A percentile compares a stretch with the other conserved stretches of the same genome.
Evolutionary conservation across 2,113 vertebrate genomes (phyloP).

Genomic region (Coreoperca whiteheadi): DNA sequence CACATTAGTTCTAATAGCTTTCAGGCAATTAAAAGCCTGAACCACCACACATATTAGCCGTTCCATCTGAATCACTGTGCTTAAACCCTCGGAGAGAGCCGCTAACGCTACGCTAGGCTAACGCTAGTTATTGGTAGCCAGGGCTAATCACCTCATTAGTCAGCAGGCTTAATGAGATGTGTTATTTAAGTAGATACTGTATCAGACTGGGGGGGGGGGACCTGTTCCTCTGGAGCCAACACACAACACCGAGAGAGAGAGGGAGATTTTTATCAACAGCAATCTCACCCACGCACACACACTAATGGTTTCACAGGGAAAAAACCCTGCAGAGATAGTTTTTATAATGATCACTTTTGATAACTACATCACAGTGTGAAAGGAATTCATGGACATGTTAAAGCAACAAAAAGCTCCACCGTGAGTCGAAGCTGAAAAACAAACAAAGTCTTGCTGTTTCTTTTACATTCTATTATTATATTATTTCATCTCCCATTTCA

Average conservation of each 20-base stretch:
- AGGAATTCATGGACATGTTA: neutral
- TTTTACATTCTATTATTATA: no score
- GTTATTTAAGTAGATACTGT: slow-evolving; percentile 72
- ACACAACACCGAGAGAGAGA: slow-evolving; percentile 1
- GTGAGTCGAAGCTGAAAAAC: neutral
- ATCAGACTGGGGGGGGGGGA: slow-evolving; percentile 35
- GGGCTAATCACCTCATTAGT: slow-evolving; percentile 80
- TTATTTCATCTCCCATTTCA: slow-evolving; percentile 2
- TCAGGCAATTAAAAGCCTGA: slow-evolving; percentile 74
- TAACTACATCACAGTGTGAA: slow-evolving; percentile 12
- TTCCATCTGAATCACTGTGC: slow-evolving; percentile 64
- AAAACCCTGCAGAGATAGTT: slow-evolving; percentile 14
- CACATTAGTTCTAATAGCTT: slow-evolving; percentile 77
- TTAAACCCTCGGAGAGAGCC: slow-evolving; percentile 60
- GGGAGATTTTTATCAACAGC: slow-evolving; percentile 13
- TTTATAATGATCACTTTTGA: slow-evolving; percentile 17
- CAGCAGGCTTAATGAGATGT: slow-evolving; percentile 78
- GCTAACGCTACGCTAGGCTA: slow-evolving; percentile 56
- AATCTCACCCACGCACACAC: slow-evolving; percentile 21
- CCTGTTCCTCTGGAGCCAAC: slow-evolving; percentile 40
- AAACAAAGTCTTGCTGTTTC: neutral
- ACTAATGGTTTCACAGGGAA: neutral
- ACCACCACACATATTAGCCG: slow-evolving; percentile 65
- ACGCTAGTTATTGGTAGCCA: slow-evolving; percentile 69
- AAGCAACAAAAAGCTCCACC: neutral